Conservation (phyloP, 2,888 invertebrate genomes). For the Smittia aterrima region DNA sequence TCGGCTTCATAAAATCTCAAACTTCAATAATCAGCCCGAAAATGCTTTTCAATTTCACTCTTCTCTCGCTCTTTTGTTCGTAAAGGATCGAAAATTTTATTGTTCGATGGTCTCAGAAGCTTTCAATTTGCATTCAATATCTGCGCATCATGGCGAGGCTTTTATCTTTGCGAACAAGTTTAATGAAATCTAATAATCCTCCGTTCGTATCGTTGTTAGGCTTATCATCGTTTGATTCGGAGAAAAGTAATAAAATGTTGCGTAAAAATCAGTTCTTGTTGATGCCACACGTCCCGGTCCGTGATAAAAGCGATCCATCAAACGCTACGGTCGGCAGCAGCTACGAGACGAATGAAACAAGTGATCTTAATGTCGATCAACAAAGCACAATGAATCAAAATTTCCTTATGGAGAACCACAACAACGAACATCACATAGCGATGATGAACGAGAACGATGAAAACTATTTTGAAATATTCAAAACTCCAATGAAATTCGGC, state of each 20-base stretch:
- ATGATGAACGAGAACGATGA: conserved; percentile 36
- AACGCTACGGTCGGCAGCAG: background rate
- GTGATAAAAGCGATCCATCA: conserved; percentile 1
- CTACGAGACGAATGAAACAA: conserved; percentile 17
- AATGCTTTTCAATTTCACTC: conserved; percentile 11
- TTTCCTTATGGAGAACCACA: conserved; percentile 25
- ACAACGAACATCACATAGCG: conserved; percentile 20
- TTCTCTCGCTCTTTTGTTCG: background rate
- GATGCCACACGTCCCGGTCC: conserved; percentile 23
- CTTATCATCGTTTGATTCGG: conserved; percentile 14
- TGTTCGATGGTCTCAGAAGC: background rate
- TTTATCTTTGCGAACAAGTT: conserved; percentile 9
- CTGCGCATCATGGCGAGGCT: background rate
- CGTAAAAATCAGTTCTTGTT: conserved; percentile 33
- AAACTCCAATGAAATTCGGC: conserved; percentile 72
- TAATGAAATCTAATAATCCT: conserved; percentile 8
- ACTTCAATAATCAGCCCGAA: background rate
- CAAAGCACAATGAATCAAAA: conserved; percentile 26
- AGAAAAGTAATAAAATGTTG: conserved; percentile 29
- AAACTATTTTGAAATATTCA: conserved; percentile 38
- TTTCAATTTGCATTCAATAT: background rate
- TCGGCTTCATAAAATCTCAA: background rate
- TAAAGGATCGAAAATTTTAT: background rate
- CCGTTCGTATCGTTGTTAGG: background rate
- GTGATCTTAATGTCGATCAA: background rate